A percentile compares a stretch with the other conserved stretches of the same genome.
These are phyloP conservation scores for Stylophora pistillata DNA, from an alignment of 64 coral and sea anemone species.

Conservation along the genomic window DNA sequence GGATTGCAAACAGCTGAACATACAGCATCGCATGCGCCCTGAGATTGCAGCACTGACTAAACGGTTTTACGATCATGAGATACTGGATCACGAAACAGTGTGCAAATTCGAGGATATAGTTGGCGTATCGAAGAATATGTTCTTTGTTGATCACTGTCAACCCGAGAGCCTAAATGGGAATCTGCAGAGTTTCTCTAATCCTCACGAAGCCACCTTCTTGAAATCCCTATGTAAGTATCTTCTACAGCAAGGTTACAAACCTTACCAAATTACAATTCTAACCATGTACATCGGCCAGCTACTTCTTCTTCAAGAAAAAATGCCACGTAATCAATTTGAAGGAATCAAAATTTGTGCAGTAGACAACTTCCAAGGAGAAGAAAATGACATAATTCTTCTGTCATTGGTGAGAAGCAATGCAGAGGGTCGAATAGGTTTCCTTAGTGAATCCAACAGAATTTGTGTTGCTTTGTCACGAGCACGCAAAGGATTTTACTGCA, in stretches of 20 bases:
- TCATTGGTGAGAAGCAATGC: constrained; percentile 78
- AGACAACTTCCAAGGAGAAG: constrained; percentile 89
- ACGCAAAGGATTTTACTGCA: constrained; percentile 54
- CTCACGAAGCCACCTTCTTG: constrained; percentile 78
- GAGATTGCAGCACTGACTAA: constrained; percentile 76
- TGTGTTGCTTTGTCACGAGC: constrained; percentile 57
- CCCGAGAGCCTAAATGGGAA: constrained; percentile 16
- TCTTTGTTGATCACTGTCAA: constrained; percentile 77
- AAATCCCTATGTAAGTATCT: constrained; percentile 74
- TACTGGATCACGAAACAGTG: constrained; percentile 74
- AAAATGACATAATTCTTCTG: constrained; percentile 87
- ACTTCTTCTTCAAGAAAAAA: constrained; percentile 67
- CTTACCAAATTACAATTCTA: constrained; percentile 70
- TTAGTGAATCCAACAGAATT: constrained; percentile 59
- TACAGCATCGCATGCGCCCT: constrained; percentile 87
- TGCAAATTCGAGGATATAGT: constrained; percentile 54
- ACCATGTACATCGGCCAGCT: constrained; percentile 89
- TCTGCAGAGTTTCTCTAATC: constrained; percentile 82
- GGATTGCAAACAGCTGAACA: constrained; percentile 71
- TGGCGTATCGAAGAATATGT: constrained; percentile 71
- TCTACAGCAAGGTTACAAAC: constrained; percentile 71
- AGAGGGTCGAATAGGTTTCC: constrained; percentile 72
- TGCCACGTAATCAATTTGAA: constrained; percentile 56
- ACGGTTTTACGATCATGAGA: constrained; percentile 76
- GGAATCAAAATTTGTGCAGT: constrained; percentile 70